Percentiles rank a stretch among this genome's conserved stretches.
Conservation (phyloP, 2,113 vertebrate species). For the Cephalophus harveyi region DNA sequence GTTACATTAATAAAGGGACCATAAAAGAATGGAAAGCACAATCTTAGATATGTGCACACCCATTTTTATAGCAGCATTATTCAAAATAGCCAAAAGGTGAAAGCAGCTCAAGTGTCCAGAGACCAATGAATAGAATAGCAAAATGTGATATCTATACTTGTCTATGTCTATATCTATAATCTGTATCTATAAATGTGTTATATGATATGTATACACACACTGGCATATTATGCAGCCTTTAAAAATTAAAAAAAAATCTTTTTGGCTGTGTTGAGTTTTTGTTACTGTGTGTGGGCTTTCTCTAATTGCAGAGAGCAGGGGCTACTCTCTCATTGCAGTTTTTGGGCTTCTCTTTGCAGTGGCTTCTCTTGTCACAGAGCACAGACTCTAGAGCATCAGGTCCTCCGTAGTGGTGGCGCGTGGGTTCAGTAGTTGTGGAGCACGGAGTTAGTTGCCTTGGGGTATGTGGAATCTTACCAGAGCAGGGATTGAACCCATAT, state of each 20-base stretch:
- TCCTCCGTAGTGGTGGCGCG: accelerated
- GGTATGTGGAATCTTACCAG: not conserved
- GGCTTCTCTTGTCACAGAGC: not conserved
- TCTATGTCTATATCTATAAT: not conserved
- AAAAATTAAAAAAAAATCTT: not conserved
- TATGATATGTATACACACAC: no score
- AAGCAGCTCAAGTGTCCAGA: not conserved
- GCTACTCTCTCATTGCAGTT: not conserved
- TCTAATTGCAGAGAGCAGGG: not conserved
- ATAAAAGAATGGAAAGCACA: not conserved
- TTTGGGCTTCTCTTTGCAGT: not conserved
- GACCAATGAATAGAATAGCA: not conserved
- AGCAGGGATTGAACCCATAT: not conserved
- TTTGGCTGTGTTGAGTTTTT: not conserved
- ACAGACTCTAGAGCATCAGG: not conserved
- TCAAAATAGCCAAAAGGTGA: not conserved
- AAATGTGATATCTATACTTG: not conserved
- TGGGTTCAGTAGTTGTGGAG: not conserved
- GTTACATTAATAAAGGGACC: not conserved
- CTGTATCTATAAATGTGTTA: not conserved
- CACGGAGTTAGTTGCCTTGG: not conserved
- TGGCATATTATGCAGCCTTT: not conserved
- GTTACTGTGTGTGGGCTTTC: not conserved
- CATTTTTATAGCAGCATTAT: not conserved
- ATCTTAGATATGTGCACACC: not conserved